Evolutionary conservation across 2,888 invertebrate genomes (phyloP).

Genomic region (Caenorhabditis panamensis): DNA sequence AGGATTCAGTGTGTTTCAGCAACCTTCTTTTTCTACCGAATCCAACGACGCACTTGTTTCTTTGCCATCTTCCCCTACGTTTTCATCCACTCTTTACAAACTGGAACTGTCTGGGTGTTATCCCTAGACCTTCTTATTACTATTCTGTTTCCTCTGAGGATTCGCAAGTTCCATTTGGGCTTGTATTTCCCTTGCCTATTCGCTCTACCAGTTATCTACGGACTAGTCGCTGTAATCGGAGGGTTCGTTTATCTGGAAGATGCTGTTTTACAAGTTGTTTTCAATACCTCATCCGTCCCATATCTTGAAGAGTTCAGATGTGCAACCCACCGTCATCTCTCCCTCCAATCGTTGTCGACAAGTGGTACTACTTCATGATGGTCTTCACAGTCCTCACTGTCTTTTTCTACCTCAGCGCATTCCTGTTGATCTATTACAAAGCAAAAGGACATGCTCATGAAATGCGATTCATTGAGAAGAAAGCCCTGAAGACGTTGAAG

Average conservation of each 20-base stretch:
- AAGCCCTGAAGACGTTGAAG: conserved; percentile 40
- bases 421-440: conserved; percentile 33
- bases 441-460: conserved; percentile 3
- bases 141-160: conserved; percentile 21
- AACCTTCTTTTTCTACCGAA: conserved; percentile 25
- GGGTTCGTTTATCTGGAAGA: conserved; percentile 24
- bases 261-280: conserved; percentile 12
- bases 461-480: conserved; percentile 36
- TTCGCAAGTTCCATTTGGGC: conserved; percentile 19
- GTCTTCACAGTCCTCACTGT: conserved; percentile 30
- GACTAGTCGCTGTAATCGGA: neutral
- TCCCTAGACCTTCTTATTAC: conserved; percentile 35
- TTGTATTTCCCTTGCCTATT: conserved; percentile 24
- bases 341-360: neutral
- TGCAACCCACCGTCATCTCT: conserved; percentile 44
- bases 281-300: too few species aligned
- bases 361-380: conserved; percentile 42
- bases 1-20: conserved; percentile 35
- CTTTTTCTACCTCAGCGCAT: conserved; percentile 28
- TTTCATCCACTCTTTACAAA: conserved; percentile 40
- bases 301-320: too few species aligned
- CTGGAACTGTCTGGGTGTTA: conserved; percentile 43
- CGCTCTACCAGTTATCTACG: conserved; percentile 19
- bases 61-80: conserved; percentile 20
- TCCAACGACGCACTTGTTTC: conserved; percentile 21